Percentiles rank a stretch among this genome's conserved stretches.
Conservation (phyloP, 2,113 vertebrate species). For the Synodontis membranacea region DNA sequence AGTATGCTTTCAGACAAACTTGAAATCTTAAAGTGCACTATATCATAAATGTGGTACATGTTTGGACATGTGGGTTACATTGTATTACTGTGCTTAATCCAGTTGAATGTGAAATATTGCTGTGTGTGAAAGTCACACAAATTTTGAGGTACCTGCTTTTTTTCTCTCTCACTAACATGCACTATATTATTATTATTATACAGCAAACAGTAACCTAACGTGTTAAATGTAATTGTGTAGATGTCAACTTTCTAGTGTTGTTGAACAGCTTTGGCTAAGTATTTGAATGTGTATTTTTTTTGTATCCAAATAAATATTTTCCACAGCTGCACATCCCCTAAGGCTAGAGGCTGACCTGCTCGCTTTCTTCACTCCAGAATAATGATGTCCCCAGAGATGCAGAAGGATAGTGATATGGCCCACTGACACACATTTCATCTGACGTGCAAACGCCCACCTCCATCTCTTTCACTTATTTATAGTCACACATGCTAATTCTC, state of each 20-base stretch:
- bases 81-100: neutral
- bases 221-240: neutral
- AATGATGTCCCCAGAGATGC: constrained; percentile 55
- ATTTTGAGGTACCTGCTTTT: neutral
- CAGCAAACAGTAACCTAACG: neutral
- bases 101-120: neutral
- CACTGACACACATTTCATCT: constrained; percentile 51
- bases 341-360: constrained; percentile 46
- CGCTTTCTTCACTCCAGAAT: constrained; percentile 49
- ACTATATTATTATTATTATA: neutral
- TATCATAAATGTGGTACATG: neutral
- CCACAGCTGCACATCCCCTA: constrained; percentile 16
- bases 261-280: neutral
- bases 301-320: constrained; percentile 38
- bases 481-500: constrained; percentile 31
- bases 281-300: neutral
- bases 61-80: neutral
- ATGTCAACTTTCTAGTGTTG: neutral
- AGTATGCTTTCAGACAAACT: neutral
- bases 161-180: neutral
- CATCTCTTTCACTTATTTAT: constrained; percentile 38
- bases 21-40: neutral
- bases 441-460: constrained; percentile 43
- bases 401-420: constrained; percentile 39
- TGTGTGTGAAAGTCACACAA: neutral